Conservation (phyloP, 2,797 vertebrate species). For the Ceryle rudis region DNA sequence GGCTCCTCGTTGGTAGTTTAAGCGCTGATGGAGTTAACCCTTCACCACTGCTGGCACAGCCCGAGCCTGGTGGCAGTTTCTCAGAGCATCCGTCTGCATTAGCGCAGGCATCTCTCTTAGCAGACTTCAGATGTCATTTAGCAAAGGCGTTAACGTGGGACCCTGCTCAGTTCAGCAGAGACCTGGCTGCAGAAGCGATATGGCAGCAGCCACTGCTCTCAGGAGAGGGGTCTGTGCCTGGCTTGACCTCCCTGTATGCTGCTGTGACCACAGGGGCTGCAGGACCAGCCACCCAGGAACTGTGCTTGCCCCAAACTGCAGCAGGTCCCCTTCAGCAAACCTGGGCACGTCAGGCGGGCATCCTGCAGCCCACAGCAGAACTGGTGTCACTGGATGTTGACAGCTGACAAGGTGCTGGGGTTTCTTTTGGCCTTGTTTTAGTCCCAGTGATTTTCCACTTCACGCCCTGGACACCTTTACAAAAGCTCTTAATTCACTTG, state of each 20-base stretch:
- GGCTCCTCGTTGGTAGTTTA: background rate
- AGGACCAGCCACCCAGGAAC: background rate
- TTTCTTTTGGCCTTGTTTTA: background rate
- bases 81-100: background rate
- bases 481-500: background rate
- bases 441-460: background rate
- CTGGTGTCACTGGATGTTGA: background rate
- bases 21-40: conserved; percentile 47
- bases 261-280: rapidly evolving
- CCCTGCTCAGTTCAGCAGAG: background rate
- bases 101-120: background rate
- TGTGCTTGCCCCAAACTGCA: background rate
- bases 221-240: background rate
- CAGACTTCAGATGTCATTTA: background rate
- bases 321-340: background rate
- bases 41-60: conserved; percentile 29
- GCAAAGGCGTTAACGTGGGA: rapidly evolving
- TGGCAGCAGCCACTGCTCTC: rapidly evolving
- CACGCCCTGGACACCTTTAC: background rate
- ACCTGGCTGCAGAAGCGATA: rapidly evolving
- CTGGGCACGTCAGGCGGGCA: rapidly evolving
- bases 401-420: background rate
- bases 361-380: background rate
- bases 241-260: rapidly evolving
- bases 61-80: background rate